Conservation (phyloP, 2,113 vertebrate species). For the Mystacornis crossleyi region DNA sequence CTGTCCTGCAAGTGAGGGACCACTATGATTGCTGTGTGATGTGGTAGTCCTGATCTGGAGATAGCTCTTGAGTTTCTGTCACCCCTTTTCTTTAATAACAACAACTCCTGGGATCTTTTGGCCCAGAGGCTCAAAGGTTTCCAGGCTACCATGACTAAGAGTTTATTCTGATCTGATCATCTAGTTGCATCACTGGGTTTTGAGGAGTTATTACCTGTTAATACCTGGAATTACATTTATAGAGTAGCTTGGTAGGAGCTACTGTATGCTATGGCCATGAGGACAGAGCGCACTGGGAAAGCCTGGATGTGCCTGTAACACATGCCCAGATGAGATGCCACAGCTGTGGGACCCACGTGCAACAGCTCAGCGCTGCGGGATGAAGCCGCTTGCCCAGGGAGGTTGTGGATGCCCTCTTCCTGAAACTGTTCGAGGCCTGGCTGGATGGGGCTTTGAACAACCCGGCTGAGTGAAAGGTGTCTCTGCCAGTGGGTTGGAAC, state of each 20-base stretch:
- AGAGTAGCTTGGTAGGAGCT: neutral
- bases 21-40: neutral
- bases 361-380: neutral
- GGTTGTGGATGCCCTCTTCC: neutral
- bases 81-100: neutral
- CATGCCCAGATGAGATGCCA: accelerated
- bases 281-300: neutral
- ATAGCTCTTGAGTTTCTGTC: neutral
- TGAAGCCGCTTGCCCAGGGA: neutral
- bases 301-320: neutral
- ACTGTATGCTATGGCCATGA: neutral
- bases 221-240: neutral
- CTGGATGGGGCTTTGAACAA: neutral
- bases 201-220: neutral
- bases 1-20: neutral
- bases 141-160: neutral
- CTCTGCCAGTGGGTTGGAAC: neutral
- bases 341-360: accelerated
- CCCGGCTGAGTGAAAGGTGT: neutral
- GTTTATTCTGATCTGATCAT: neutral
- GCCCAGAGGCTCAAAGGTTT: neutral
- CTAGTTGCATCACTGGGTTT: neutral
- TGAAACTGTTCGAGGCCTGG: neutral
- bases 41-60: neutral
- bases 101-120: neutral